Evolutionary conservation across 1,140 invertebrate species (phyloP).

Genomic region (Drosophila littoralis): DNA sequence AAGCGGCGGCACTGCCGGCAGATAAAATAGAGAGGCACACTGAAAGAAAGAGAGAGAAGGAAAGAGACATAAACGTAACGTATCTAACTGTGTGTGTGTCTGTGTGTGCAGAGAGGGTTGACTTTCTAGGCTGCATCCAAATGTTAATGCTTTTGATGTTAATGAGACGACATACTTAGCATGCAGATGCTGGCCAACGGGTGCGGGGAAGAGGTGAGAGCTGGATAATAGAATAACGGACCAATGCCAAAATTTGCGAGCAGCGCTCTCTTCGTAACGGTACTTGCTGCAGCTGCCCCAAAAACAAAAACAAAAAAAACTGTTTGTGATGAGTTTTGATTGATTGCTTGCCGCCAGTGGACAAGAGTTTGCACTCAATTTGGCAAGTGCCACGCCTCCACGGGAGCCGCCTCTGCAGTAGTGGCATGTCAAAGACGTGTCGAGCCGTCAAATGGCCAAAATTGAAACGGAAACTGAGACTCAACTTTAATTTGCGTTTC

Average conservation of each 20-base stretch:
- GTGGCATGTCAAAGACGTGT: neutral
- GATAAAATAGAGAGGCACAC: constrained; percentile 18
- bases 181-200: neutral
- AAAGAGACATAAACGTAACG: neutral
- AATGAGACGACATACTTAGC: constrained; percentile 35
- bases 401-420: neutral
- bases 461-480: neutral
- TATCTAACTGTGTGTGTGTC: constrained; percentile 21
- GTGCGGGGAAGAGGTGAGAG: neutral
- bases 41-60: neutral
- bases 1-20: constrained; percentile 20
- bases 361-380: constrained; percentile 37
- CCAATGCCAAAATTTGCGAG: neutral
- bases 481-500: too few species aligned
- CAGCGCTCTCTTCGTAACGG: too few species aligned
- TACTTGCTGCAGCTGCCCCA: constrained; percentile 7
- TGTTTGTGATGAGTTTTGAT: constrained; percentile 29
- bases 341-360: constrained; percentile 18
- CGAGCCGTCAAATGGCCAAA: neutral
- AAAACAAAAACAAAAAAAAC: neutral
- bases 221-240: neutral
- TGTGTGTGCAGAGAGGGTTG: neutral
- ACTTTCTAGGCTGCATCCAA: constrained; percentile 46
- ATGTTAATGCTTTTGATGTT: constrained; percentile 41
- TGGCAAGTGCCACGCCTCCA: constrained; percentile 2